These are phyloP conservation scores for Tamandua tetradactyla DNA, from an alignment of 2,797 vertebrate genomes.

Conservation along the genomic window DNA sequence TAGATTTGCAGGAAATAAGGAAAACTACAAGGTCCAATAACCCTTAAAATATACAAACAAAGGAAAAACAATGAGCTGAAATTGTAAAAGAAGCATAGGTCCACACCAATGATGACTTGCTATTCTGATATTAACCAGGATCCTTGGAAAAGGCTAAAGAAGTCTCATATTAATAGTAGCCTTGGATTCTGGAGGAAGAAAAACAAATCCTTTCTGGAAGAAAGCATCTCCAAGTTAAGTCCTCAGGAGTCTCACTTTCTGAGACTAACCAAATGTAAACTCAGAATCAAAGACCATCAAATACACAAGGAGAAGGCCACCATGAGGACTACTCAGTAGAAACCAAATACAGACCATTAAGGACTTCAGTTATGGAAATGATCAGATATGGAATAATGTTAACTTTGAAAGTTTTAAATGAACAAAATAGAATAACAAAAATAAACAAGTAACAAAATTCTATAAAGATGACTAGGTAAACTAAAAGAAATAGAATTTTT, in stretches of 20 bases:
- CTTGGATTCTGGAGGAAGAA: neutral
- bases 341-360: neutral
- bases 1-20: neutral
- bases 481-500: neutral
- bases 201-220: conserved; percentile 3
- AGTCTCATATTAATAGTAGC: neutral
- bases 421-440: neutral
- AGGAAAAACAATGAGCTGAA: neutral
- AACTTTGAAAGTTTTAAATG: neutral
- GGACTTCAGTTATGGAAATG: neutral
- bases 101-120: neutral
- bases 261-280: neutral
- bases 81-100: neutral
- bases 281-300: neutral
- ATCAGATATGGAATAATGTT: neutral
- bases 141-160: neutral
- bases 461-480: neutral
- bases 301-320: neutral
- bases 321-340: neutral
- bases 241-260: neutral
- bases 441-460: too few relatives aligned
- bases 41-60: neutral
- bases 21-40: neutral
- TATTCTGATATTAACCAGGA: neutral
- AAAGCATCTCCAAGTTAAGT: neutral